A percentile compares a stretch with the other conserved stretches of the same genome.
Conservation (phyloP, 2,888 invertebrate genomes). For the Sinotaia quadrata region DNA sequence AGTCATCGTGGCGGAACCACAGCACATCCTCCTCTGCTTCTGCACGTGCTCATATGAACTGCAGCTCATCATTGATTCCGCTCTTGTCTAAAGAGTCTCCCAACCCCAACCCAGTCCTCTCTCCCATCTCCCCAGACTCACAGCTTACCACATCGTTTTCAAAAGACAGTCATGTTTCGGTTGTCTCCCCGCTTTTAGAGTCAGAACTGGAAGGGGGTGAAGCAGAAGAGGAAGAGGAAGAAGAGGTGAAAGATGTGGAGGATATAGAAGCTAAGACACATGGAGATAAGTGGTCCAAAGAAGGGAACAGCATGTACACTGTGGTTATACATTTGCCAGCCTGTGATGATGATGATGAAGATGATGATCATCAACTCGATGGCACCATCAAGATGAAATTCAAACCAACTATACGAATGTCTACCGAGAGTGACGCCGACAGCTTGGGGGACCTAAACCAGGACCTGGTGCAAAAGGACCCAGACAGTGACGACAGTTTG, state of each 20-base stretch:
- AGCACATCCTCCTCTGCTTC: too few relatives aligned
- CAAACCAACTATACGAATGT: conserved; percentile 57
- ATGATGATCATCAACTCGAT: not conserved
- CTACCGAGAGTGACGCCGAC: conserved; percentile 75
- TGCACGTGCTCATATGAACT: conserved; percentile 25
- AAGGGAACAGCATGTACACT: conserved; percentile 81
- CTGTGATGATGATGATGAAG: not conserved
- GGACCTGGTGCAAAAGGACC: conserved; percentile 26
- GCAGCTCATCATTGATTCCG: conserved; percentile 45
- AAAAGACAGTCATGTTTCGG: not conserved
- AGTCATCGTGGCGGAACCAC: not conserved
- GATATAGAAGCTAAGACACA: conserved; percentile 38
- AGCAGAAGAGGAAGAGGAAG: conserved; percentile 2
- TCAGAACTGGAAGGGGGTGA: not conserved
- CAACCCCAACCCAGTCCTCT: conserved; percentile 40
- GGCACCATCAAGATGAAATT: not conserved
- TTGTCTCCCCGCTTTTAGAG: conserved; percentile 12
- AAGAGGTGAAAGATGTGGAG: conserved; percentile 17
- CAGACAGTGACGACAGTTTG: conserved; percentile 26
- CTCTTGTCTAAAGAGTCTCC: conserved; percentile 46
- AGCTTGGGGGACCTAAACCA: conserved; percentile 40
- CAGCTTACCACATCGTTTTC: conserved; percentile 13
- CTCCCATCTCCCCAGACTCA: conserved; percentile 32
- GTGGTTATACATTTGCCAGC: conserved; percentile 86
- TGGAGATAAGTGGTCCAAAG: conserved; percentile 36